These are phyloP conservation scores for Drosophila anomelani DNA, from an alignment of 2,888 invertebrate genomes.

Conservation along the genomic window DNA sequence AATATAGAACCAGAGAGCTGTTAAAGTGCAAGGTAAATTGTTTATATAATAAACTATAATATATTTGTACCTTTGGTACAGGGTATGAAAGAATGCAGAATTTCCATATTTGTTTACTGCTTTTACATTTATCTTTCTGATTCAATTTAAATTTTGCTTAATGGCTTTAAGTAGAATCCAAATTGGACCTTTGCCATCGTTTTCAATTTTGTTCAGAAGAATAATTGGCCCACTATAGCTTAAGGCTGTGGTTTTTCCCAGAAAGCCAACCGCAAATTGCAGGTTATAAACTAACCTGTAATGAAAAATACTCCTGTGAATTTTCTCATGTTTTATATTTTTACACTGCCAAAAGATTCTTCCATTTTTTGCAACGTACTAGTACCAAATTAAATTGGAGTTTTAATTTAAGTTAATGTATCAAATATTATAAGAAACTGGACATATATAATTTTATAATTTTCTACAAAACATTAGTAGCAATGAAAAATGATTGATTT, in stretches of 20 bases:
- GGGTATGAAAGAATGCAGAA: too few relatives aligned
- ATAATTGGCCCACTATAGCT: neutral
- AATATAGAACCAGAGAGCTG: too few relatives aligned
- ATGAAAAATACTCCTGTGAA: neutral
- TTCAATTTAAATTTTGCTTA: slow-evolving; percentile 1
- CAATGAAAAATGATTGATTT: too few relatives aligned
- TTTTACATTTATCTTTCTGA: neutral
- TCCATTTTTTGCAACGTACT: neutral
- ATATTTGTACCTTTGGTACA: too few relatives aligned
- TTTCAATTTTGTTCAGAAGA: neutral
- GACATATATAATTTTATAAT: neutral
- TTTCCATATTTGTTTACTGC: too few relatives aligned
- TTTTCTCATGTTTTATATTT: too few relatives aligned
- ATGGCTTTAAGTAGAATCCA: neutral
- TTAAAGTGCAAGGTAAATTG: too few relatives aligned
- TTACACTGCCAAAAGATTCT: neutral
- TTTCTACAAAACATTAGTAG: neutral
- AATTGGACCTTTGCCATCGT: neutral
- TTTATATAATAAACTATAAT: too few relatives aligned
- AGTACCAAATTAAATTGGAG: neutral
- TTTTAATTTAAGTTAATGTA: neutral
- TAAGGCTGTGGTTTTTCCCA: slow-evolving; percentile 9
- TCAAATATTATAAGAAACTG: neutral
- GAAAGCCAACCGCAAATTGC: neutral
- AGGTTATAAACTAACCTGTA: neutral